phyloP scores from a whole-genome alignment of 2,888 invertebrate genomes.

The Tipula confusa region DNA sequence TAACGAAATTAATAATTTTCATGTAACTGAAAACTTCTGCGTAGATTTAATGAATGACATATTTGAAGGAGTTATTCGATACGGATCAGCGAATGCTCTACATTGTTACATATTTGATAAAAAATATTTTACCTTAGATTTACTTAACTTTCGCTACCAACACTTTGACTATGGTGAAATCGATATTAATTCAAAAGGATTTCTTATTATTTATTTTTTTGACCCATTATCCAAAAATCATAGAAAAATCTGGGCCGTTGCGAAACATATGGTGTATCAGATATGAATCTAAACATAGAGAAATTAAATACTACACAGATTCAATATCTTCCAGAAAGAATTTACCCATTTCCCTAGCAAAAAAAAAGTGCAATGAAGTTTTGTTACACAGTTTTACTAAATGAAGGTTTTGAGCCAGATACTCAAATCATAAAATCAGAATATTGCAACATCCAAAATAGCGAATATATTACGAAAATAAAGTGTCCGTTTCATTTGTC shows the following conservation, averaged over 20 bases:
- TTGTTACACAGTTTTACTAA: not conserved
- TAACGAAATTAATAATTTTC: conserved; percentile 30
- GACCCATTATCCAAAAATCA: not conserved
- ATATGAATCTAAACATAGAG: conserved; percentile 32
- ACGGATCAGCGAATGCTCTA: conserved; percentile 35
- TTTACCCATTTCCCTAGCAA: too few relatives aligned
- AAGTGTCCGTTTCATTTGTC: not conserved
- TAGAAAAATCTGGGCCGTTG: not conserved
- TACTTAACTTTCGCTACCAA: conserved; percentile 34
- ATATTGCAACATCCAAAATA: not conserved
- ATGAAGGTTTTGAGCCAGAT: not conserved
- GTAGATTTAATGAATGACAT: conserved; percentile 38
- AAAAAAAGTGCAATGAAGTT: conserved; percentile 33
- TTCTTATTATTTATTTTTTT: too few relatives aligned
- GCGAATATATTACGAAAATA: not conserved
- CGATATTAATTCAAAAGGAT: conserved; percentile 35
- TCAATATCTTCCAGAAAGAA: conserved; percentile 27
- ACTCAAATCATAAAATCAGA: not conserved
- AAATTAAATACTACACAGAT: conserved; percentile 30
- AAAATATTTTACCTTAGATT: conserved; percentile 35
- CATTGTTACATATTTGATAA: conserved; percentile 35
- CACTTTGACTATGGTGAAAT: conserved; percentile 32
- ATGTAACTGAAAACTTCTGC: conserved; percentile 35
- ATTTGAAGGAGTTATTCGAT: conserved; percentile 37
- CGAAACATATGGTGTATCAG: conserved; percentile 31